phyloP scores from a whole-genome alignment of 1,140 invertebrate genomes.

The Drosophila setifemur region DNA sequence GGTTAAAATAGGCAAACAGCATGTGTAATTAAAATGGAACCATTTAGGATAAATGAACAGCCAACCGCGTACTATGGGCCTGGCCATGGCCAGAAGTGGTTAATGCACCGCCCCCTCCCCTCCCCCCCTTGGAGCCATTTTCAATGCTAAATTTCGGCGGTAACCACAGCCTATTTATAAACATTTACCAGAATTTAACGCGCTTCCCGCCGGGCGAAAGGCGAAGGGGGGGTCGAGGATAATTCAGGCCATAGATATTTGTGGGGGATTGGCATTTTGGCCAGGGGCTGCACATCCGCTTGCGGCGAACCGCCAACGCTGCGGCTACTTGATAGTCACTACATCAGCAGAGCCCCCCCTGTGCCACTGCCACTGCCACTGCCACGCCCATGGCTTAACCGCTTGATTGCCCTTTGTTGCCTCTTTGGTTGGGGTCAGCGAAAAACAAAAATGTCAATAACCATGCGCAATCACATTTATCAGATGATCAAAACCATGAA shows the following conservation, averaged over 20 bases:
- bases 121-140: constrained; percentile 6
- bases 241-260: background rate
- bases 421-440: background rate
- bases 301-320: constrained; percentile 69
- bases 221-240: no score
- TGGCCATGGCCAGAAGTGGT: constrained; percentile 51
- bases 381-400: constrained; percentile 14
- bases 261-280: constrained; percentile 22
- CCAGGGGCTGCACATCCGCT: constrained; percentile 54
- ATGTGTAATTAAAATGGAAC: constrained; percentile 39
- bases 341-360: background rate
- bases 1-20: constrained; percentile 7
- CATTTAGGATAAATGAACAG: constrained; percentile 35
- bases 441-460: constrained; percentile 31
- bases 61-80: constrained; percentile 1
- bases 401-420: constrained; percentile 28
- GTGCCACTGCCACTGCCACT: background rate
- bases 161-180: constrained; percentile 70
- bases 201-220: background rate
- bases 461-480: constrained; percentile 42
- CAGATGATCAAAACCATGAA: constrained; percentile 18
- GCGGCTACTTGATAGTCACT: constrained; percentile 39
- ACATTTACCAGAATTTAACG: constrained; percentile 60
- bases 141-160: constrained; percentile 57
- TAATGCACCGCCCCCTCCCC: constrained; percentile 26